Evolutionary conservation across 23 tunicate genomes (phyloP), one percentile per base, ranked within the genome.

Genomic region (Trididemnum miniatum): DNA sequence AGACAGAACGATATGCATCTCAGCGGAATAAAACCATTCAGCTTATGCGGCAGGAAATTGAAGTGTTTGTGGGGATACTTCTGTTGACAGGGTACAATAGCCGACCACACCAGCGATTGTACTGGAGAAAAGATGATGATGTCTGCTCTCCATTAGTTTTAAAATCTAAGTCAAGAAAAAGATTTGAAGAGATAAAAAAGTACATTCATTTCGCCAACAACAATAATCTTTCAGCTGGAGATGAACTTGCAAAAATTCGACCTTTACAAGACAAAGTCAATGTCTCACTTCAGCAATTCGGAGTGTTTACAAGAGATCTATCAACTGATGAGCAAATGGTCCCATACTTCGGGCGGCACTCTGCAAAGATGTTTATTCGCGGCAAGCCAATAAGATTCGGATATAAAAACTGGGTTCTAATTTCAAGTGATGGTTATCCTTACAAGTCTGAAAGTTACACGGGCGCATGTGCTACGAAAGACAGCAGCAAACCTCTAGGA

Each of bases 111-210:
- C 75, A 67, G 75, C 38, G 75, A 7, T 67, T 67, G 75, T 33
- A 31, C 38, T 67, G 75, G 75, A 67, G 75, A 7, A 67, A 67
- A 67, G 75, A 67, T 32, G 38, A 67, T 32, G 75, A 67, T 67
- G 25, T 67, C 75, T 4, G 38, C 38, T 30, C 9, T 38, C 38
- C 25, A 67, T 38, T 67, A 38, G 32, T 67, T 30, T 67, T 38
- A 67, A 67, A 38, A n/a, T 67, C 75, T 5, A 67, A 30, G 75
- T 67, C 75, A 67, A 67, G 75, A 67, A 67, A 67, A 67, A 67
- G 75, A n/a, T 67, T 67, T 67, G 75, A 67, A 67, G 38, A 67
- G 12, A 67, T 67, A 31, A 67, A 33, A 38, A 67, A 67, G 75
- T 67, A 3, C 7, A 67, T 67, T 24, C 75, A 67, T 67, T 67